Evolutionary conservation across 2,888 invertebrate species (phyloP).

Genomic region (Drosophila quinaria): DNA sequence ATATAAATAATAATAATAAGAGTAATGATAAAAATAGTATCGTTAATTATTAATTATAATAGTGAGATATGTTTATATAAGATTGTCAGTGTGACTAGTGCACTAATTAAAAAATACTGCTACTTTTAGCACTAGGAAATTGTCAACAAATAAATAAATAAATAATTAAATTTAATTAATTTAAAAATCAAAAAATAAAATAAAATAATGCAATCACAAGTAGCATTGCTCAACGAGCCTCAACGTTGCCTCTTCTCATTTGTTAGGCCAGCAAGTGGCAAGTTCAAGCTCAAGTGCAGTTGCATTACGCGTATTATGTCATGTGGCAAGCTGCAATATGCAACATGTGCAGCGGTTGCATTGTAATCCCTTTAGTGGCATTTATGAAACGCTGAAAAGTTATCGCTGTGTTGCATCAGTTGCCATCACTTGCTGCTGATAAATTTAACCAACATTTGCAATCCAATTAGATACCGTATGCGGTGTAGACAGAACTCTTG

Average conservation of each 20-base stretch:
- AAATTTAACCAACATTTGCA: slow-evolving; percentile 57
- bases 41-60: no score
- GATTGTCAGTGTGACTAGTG: no score
- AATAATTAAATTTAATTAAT: no score
- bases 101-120: no score
- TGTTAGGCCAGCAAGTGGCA: slow-evolving; percentile 24
- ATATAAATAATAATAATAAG: no score
- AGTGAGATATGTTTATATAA: no score
- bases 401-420: slow-evolving; percentile 55
- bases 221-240: slow-evolving; percentile 12
- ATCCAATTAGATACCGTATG: slow-evolving; percentile 64
- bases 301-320: slow-evolving; percentile 36
- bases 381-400: slow-evolving; percentile 28
- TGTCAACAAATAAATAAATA: no score
- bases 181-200: no score
- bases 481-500: slow-evolving; percentile 19
- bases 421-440: slow-evolving; percentile 37
- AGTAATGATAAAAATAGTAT: no score
- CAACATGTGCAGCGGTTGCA: slow-evolving; percentile 24
- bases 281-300: slow-evolving; percentile 74
- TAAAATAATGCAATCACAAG: no score
- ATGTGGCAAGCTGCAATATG: slow-evolving; percentile 26
- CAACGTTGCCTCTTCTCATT: not conserved
- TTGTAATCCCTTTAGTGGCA: slow-evolving; percentile 61
- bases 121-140: no score